Conservation (phyloP, 2,888 invertebrate species). For the Hermodice carunculata region DNA sequence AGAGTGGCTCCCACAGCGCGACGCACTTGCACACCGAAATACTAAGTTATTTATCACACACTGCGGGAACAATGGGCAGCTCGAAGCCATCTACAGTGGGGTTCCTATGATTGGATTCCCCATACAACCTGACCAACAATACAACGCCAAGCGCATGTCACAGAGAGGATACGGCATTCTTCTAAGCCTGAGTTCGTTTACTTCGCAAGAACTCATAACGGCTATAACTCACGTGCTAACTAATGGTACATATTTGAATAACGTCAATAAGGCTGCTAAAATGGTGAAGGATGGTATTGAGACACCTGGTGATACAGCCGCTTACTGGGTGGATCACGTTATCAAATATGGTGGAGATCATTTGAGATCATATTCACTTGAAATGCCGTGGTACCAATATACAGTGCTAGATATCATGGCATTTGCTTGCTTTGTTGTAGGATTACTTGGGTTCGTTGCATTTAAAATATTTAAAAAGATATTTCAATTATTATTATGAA, state of each 20-base stretch:
- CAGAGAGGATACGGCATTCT: slow-evolving; percentile 39
- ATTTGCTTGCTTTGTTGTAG: neutral
- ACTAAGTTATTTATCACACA: slow-evolving; percentile 47
- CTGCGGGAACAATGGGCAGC: slow-evolving; percentile 45
- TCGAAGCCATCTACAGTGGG: slow-evolving; percentile 45
- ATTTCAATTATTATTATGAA: no score
- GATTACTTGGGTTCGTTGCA: no score
- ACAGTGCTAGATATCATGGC: slow-evolving; percentile 5
- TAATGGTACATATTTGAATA: no score
- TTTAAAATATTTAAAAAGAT: no score
- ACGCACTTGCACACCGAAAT: slow-evolving; percentile 44
- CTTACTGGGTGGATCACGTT: no score
- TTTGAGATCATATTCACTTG: slow-evolving; percentile 4
- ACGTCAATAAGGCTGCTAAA: no score
- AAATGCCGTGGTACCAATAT: slow-evolving; percentile 15
- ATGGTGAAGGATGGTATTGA: no score
- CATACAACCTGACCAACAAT: slow-evolving; percentile 37
- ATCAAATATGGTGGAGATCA: no score
- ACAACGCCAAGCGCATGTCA: slow-evolving; percentile 33
- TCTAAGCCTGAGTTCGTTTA: slow-evolving; percentile 30
- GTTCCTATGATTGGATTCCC: slow-evolving; percentile 48
- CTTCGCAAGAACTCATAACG: slow-evolving; percentile 24
- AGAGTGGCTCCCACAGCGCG: slow-evolving; percentile 49
- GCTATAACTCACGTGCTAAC: no score
- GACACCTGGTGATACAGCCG: no score